Percentiles rank a stretch among this genome's conserved stretches.
Evolutionary conservation across 2,797 vertebrate species (phyloP).

Genomic region (Galagoides demidoff): DNA sequence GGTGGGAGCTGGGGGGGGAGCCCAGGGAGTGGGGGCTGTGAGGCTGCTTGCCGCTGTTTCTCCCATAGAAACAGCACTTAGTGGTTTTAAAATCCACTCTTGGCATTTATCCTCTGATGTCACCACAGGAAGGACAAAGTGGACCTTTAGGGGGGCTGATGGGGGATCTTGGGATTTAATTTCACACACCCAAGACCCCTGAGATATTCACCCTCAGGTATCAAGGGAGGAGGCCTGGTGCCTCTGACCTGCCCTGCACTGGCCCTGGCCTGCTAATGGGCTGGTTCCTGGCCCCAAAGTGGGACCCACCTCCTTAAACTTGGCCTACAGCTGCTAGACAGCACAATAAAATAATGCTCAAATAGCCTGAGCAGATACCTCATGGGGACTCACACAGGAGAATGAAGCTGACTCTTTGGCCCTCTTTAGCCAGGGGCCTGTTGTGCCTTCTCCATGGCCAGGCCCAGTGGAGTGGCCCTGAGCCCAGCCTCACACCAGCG

Average conservation of each 20-base stretch:
- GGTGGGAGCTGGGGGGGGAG: not conserved
- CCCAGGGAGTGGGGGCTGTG: too few species aligned
- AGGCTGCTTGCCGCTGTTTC: not conserved
- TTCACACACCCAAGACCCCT: rapidly evolving
- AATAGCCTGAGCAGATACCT: rapidly evolving
- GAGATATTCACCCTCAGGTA: not conserved
- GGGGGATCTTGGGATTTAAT: not conserved
- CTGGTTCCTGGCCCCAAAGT: not conserved
- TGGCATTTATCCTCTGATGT: rapidly evolving
- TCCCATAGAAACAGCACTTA: not conserved
- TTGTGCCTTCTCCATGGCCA: not conserved
- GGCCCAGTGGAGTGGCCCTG: not conserved
- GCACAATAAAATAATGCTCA: rapidly evolving
- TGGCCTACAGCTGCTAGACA: not conserved
- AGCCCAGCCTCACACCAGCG: rapidly evolving
- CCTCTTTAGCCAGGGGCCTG: not conserved
- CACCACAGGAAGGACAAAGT: not conserved
- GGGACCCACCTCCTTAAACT: not conserved
- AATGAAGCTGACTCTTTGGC: not conserved
- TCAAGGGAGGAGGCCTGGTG: not conserved
- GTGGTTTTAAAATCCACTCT: not conserved
- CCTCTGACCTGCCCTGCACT: rapidly evolving
- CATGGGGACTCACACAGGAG: not conserved
- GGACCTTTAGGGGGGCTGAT: rapidly evolving
- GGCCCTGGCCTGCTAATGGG: not conserved